Evolutionary conservation across 2,797 vertebrate genomes (phyloP).

Genomic region (Hypotaenidia okinawae): DNA sequence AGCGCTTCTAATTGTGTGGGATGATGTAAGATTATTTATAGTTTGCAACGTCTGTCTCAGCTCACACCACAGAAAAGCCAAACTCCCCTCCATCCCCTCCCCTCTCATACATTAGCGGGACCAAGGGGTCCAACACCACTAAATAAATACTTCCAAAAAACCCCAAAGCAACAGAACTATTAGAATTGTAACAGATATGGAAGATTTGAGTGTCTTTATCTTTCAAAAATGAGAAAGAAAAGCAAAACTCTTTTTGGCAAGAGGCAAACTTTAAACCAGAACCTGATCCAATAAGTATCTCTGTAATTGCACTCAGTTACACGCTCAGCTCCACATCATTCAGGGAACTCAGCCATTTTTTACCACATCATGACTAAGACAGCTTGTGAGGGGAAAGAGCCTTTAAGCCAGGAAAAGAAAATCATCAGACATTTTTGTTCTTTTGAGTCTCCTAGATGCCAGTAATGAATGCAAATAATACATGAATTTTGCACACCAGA

Average conservation of each 20-base stretch:
- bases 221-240: not conserved
- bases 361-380: not conserved
- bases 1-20: not conserved
- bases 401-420: constrained; percentile 1
- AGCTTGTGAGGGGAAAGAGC: not conserved
- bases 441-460: not conserved
- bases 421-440: not conserved
- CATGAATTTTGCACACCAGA: not conserved
- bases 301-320: not conserved
- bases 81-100: not conserved
- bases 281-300: not conserved
- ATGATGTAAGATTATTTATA: not conserved
- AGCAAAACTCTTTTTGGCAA: not conserved
- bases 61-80: not conserved
- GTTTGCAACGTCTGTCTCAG: not conserved
- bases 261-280: not conserved
- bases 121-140: not conserved
- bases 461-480: not conserved
- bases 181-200: not conserved
- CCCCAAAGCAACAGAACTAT: too few relatives aligned
- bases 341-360: not conserved
- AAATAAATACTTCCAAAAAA: not conserved
- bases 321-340: not conserved
- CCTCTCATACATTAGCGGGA: not conserved
- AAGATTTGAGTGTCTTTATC: not conserved